These are phyloP conservation scores for Virgularia gustaviana DNA, from an alignment of 92 coral and sea anemone species.

Conservation along the genomic window DNA sequence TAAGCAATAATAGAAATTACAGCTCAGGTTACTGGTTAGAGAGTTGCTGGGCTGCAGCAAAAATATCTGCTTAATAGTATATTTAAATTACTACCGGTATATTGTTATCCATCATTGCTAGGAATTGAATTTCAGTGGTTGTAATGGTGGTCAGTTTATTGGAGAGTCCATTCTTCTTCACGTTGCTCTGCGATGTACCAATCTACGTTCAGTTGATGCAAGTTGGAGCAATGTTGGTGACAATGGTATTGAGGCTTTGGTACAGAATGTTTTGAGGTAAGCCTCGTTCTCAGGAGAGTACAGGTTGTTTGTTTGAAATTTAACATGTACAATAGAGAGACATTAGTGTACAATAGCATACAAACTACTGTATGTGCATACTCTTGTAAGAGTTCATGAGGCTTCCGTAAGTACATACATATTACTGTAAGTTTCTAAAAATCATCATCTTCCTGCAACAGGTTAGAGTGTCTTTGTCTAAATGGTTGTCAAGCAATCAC, in stretches of 20 bases:
- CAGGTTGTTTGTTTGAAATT: background rate
- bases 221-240: constrained; percentile 99
- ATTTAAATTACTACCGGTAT: background rate
- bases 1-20: background rate
- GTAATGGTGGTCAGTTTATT: constrained; percentile 86
- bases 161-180: constrained; percentile 95
- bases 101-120: too few relatives aligned
- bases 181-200: constrained; percentile 77
- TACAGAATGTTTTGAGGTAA: constrained; percentile 79
- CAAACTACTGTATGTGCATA: too few relatives aligned
- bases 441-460: too few relatives aligned
- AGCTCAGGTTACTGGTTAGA: background rate
- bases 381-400: background rate
- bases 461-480: constrained; percentile 90
- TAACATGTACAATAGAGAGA: too few relatives aligned
- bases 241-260: constrained; percentile 86
- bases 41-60: background rate
- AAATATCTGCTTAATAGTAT: background rate
- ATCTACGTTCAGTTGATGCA: constrained; percentile 79
- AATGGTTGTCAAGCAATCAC: constrained; percentile 95
- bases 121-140: constrained; percentile 93
- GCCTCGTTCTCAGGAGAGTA: background rate
- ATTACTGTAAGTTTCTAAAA: too few relatives aligned
- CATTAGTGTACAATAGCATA: too few relatives aligned
- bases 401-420: too few relatives aligned